phyloP scores from a whole-genome alignment of 1,140 invertebrate species.

The Drosophila equinoxialis region DNA sequence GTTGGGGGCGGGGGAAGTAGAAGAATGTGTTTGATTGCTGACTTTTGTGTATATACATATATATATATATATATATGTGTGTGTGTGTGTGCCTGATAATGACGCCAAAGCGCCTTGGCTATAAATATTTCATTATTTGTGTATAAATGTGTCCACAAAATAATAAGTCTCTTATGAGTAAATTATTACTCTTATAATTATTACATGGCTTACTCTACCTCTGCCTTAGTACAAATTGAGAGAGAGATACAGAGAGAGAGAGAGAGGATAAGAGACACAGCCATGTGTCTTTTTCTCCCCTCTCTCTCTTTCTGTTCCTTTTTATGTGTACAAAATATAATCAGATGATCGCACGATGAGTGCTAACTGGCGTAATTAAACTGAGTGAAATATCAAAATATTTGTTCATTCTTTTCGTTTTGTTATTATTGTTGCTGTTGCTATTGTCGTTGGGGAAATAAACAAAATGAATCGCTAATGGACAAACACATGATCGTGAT shows the following conservation, averaged over 20 bases:
- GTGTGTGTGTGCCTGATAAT: slow-evolving; percentile 39
- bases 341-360: slow-evolving; percentile 40
- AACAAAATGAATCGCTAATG: slow-evolving; percentile 23
- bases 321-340: slow-evolving; percentile 21
- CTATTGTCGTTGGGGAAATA: background rate
- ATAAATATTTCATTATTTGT: slow-evolving; percentile 60
- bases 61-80: background rate
- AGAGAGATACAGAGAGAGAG: too few relatives aligned
- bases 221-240: too few relatives aligned
- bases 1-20: background rate
- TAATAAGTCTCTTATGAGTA: slow-evolving; percentile 9
- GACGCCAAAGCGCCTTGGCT: slow-evolving; percentile 53
- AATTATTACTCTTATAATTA: slow-evolving; percentile 38
- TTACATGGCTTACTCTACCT: background rate
- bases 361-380: slow-evolving; percentile 41
- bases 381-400: slow-evolving; percentile 43
- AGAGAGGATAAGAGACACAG: slow-evolving; percentile 20
- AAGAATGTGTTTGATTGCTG: background rate
- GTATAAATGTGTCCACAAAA: slow-evolving; percentile 33
- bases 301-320: background rate
- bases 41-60: background rate
- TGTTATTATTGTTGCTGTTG: slow-evolving; percentile 3
- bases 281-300: slow-evolving; percentile 4
- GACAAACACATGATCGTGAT: slow-evolving; percentile 40
- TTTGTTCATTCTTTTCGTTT: slow-evolving; percentile 10